Conservation (phyloP, 2,888 invertebrate species). For the Drosophila prostipennis region DNA sequence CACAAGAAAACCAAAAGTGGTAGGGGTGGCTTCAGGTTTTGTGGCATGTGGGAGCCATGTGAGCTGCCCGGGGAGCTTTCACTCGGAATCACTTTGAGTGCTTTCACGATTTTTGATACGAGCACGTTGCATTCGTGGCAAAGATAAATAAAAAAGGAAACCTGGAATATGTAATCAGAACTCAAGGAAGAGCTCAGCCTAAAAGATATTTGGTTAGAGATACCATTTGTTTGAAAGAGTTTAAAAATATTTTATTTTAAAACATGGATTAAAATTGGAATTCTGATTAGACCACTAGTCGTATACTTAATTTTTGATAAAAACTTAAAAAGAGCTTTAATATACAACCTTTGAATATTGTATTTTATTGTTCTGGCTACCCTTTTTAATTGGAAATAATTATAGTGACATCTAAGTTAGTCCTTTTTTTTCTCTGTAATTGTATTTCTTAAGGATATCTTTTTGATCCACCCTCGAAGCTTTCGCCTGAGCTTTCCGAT, state of each 20-base stretch:
- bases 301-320: too few species aligned
- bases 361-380: too few species aligned
- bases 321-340: too few species aligned
- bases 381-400: too few species aligned
- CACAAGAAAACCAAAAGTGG: conserved; percentile 38
- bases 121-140: background rate
- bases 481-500: conserved; percentile 42
- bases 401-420: too few species aligned
- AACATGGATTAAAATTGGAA: too few species aligned
- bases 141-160: background rate
- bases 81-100: conserved; percentile 35
- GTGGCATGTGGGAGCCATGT: conserved; percentile 15
- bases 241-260: too few species aligned
- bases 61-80: conserved; percentile 45
- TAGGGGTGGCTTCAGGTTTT: background rate
- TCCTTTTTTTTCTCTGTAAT: too few species aligned
- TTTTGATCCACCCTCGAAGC: conserved; percentile 29
- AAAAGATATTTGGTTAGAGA: too few species aligned
- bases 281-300: too few species aligned
- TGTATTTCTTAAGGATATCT: background rate
- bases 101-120: background rate
- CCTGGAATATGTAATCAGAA: background rate
- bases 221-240: too few species aligned
- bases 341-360: too few species aligned
- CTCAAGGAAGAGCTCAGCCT: conserved; percentile 1